A percentile compares a stretch with the other conserved stretches of the same genome.
These are phyloP conservation scores for Aphaenogaster floridana DNA, from an alignment of 1,140 invertebrate species.

Conservation along the genomic window DNA sequence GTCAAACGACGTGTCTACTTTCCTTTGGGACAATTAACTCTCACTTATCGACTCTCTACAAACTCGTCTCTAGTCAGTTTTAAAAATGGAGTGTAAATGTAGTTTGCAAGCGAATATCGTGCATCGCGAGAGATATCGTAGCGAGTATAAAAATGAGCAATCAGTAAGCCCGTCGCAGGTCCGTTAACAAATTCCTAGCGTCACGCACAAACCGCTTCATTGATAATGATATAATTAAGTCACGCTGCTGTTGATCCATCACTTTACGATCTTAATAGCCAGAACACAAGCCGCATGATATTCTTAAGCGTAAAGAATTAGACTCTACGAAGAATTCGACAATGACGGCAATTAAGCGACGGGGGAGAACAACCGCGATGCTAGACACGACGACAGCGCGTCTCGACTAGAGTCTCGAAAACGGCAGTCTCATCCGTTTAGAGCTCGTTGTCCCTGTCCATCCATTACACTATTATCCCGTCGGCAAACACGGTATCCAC, in stretches of 20 bases:
- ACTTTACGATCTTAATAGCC: constrained; percentile 51
- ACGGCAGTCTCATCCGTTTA: constrained; percentile 79
- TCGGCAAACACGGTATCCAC: constrained; percentile 79
- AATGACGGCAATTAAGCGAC: constrained; percentile 74
- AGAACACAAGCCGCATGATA: constrained; percentile 10
- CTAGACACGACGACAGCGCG: constrained; percentile 53
- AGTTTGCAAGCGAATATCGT: not conserved
- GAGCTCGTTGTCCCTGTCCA: constrained; percentile 78
- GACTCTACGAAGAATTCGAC: constrained; percentile 62
- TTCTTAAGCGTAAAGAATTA: constrained; percentile 39
- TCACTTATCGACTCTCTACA: constrained; percentile 16
- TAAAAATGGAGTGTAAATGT: not conserved
- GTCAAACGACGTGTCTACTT: constrained; percentile 57
- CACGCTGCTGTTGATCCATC: not conserved
- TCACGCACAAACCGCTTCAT: constrained; percentile 6
- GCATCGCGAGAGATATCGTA: not conserved
- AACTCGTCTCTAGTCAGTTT: not conserved
- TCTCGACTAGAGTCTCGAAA: constrained; percentile 75
- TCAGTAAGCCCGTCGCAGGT: not conserved
- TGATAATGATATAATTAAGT: constrained; percentile 39
- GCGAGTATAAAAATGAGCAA: not conserved
- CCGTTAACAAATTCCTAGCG: not conserved
- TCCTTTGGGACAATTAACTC: constrained; percentile 60
- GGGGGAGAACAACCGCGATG: constrained; percentile 61
- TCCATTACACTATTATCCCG: constrained; percentile 84